phyloP scores from a whole-genome alignment of 2,797 vertebrate species.

The Atherinosoma microstoma region DNA sequence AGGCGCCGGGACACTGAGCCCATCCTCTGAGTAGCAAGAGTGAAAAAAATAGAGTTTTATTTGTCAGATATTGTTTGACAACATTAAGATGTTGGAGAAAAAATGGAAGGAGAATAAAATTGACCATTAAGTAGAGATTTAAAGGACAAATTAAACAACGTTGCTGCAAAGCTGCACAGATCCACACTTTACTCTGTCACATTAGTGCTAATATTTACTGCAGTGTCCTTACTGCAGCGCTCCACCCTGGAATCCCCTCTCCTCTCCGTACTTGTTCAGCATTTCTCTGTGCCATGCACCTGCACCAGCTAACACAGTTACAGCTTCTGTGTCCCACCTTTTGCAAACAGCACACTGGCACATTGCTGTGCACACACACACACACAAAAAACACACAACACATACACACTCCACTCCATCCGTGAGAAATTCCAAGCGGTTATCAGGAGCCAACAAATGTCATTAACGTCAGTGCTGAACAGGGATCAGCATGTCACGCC shows the following conservation, averaged over 20 bases:
- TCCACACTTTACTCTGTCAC: constrained; percentile 32
- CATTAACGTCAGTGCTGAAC: constrained; percentile 14
- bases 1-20: constrained; percentile 83
- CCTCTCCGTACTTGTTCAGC: constrained; percentile 48
- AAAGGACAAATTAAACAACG: constrained; percentile 8
- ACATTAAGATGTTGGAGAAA: not conserved
- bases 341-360: constrained; percentile 65
- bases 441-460: constrained; percentile 67
- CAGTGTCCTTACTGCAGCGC: constrained; percentile 67
- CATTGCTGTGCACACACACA: constrained; percentile 25
- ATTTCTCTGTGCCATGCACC: constrained; percentile 42
- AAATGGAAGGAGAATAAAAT: not conserved
- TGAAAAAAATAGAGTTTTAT: not conserved
- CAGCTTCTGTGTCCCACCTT: constrained; percentile 66
- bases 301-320: constrained; percentile 29
- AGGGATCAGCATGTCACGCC: constrained; percentile 26
- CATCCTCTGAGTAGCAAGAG: constrained; percentile 85
- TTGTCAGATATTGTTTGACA: not conserved
- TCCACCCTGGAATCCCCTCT: constrained; percentile 24
- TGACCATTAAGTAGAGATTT: not conserved
- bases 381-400: constrained; percentile 30
- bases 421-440: constrained; percentile 59
- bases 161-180: constrained; percentile 11
- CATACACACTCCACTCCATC: constrained; percentile 58
- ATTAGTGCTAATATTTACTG: constrained; percentile 51